Evolutionary conservation across 2,888 invertebrate genomes (phyloP), one percentile per base, ranked within the genome.

Genomic region (Scaeva pyrastri): DNA sequence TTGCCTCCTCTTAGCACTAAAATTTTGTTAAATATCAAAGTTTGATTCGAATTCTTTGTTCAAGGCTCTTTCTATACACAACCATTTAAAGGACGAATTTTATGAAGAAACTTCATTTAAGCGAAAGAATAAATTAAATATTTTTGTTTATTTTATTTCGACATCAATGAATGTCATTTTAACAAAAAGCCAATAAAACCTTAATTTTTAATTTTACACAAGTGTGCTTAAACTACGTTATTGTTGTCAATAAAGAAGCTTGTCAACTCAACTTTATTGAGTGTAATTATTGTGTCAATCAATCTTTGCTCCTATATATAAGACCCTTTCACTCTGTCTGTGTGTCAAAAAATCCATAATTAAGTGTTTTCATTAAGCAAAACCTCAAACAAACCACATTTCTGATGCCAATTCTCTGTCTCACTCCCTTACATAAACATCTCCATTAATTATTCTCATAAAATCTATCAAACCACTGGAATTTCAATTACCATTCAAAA

Each of bases 381-480:
- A 64, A 45, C 64, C 45, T 3, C 64, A 45, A 12, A 45, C 43
- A 23, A 21, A 26, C 64, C 64, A 12, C 26, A 64, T 26, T 26
- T 64, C 45, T 43, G n/a, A n/a, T n/a, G n/a, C 14, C 26, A 45
- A 45, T 26, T 62, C n/a, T 6, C 43, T 64, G 26, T 45, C 56
- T 55, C 12, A n/a, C n/a, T n/a, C n/a, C n/a, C n/a, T n/a, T 41
- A 64, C 31, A 31, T 45, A 16, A 45, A 26, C 26, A 64, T 45
- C 23, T 45, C 26, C 26, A 64, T 64, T 64, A 64, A 64, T 45
- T 64, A 64, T 62, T 45, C 45, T 45, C 45, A 64, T 64, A 64
- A 45, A 64, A 64, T 64, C 45, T 64, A 45, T 45, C 45, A 45
- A 64, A 43, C 45, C 64, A 26, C 45, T 11, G 4, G 41, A 60